phyloP scores from a whole-genome alignment of 2,113 vertebrate genomes.

The Hippocampus barbouri region DNA sequence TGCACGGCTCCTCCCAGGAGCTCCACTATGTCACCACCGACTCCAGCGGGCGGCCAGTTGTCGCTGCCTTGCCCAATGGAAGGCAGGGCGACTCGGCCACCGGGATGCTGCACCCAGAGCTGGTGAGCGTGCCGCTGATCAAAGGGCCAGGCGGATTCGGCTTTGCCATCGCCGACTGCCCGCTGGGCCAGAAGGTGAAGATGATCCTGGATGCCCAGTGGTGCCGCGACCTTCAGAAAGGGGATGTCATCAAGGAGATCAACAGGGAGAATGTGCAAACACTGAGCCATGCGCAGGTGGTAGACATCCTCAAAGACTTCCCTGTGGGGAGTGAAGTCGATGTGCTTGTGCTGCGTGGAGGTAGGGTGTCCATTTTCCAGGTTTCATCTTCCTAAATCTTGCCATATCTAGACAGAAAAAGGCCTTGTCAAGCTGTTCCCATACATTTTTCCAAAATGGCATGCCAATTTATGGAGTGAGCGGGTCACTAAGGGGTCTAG shows the following conservation, averaged over 20 bases:
- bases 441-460: too few relatives aligned
- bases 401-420: too few relatives aligned
- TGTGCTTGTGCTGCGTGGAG: slow-evolving; percentile 80
- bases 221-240: slow-evolving; percentile 94
- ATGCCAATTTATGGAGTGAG: too few relatives aligned
- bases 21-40: slow-evolving; percentile 77
- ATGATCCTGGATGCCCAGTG: slow-evolving; percentile 98
- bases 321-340: slow-evolving; percentile 91
- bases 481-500: too few relatives aligned
- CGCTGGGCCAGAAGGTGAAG: slow-evolving; percentile 95
- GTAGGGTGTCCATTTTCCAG: not conserved
- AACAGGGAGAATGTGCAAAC: slow-evolving; percentile 92
- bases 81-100: slow-evolving; percentile 72
- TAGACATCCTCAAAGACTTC: slow-evolving; percentile 96
- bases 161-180: slow-evolving; percentile 95
- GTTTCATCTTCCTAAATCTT: not conserved
- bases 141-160: slow-evolving; percentile 86
- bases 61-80: slow-evolving; percentile 73
- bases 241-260: slow-evolving; percentile 95
- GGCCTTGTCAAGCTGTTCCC: too few relatives aligned
- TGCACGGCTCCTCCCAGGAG: slow-evolving; percentile 76
- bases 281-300: slow-evolving; percentile 93
- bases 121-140: slow-evolving; percentile 71
- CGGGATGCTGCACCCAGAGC: slow-evolving; percentile 81
- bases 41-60: slow-evolving; percentile 74